Evolutionary conservation across 2,888 invertebrate genomes (phyloP).

Genomic region (Drosophila stalkeri): DNA sequence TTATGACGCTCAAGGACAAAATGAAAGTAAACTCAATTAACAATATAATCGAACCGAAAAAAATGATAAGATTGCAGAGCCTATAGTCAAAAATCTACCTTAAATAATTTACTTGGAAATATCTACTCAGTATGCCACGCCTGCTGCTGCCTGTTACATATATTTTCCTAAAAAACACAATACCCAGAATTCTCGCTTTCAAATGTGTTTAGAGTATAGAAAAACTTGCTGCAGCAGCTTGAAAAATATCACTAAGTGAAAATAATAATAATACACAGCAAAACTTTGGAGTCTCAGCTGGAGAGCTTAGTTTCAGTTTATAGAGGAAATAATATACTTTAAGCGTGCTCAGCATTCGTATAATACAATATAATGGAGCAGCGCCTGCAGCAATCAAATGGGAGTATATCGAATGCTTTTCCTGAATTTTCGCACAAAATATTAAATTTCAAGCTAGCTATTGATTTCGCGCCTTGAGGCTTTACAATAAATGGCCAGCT

Average conservation of each 20-base stretch:
- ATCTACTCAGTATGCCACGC: background rate
- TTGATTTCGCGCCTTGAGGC: background rate
- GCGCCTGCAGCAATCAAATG: conserved; percentile 11
- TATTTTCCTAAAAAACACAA: background rate
- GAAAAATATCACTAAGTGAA: background rate
- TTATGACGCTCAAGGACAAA: no score
- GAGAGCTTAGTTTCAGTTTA: background rate
- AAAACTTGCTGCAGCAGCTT: background rate
- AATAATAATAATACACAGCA: background rate
- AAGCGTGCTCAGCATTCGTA: conserved; percentile 2
- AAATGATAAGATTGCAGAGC: no score
- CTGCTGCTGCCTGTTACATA: background rate
- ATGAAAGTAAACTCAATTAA: no score
- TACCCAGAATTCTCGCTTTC: background rate
- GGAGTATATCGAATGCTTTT: background rate
- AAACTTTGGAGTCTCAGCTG: background rate
- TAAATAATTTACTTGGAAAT: no score
- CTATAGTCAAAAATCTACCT: no score
- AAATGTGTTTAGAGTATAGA: background rate
- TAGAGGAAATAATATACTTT: background rate
- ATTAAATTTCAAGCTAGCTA: background rate
- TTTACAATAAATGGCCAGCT: background rate
- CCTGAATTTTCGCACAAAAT: background rate
- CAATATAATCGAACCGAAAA: no score
- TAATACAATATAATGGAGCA: background rate